Evolutionary conservation across 2,888 invertebrate species (phyloP), one percentile per base, ranked within the genome.

Genomic region (Dynastes grantii): DNA sequence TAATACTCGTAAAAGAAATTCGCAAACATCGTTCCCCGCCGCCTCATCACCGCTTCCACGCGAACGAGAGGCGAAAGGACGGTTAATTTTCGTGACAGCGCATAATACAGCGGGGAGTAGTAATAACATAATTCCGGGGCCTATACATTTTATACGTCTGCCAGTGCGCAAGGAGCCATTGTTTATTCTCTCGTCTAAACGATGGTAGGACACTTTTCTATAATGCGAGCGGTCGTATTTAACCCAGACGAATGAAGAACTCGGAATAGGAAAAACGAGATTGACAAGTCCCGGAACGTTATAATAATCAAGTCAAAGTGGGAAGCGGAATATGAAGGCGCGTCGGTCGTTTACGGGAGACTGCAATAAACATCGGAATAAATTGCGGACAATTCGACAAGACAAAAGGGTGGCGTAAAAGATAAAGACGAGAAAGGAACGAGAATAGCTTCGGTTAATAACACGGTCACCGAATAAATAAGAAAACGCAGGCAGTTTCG

Each of bases 351-450:
- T 80, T 81, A 81, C 79, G 76, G 82, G 78, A 83, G 81, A 81
- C 80, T 81, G 82, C 82, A 83, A 82, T 82, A 83, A 83, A 83
- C 83, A 83, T 83, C 81, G 40, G 82, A 81, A 79, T 80, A 83
- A 83, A 83, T 83, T 82, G 82, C 80, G 82, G 81, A 81, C 82
- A 78, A 82, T 61, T 75, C 73, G 73, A 75, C 58, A 75, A 75
- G 73, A 75, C 73, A 75, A 75, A 75, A 61, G 73, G 49, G 55
- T 29, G 58, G 68, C 32, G 37, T 37, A 71, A 53, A 55, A 61
- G 73, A 27, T 61, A 49, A 29, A 75, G 61, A 16, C 65, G 80
- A 78, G 80, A 78, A 80, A 80, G 78, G 81, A 81, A 79, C 79
- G 78, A 79, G 78, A 79, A 2, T 80, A 80, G 80, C 79, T 79